These are phyloP conservation scores for Nysson spinosus DNA, from an alignment of 2,888 invertebrate species.

Conservation along the genomic window DNA sequence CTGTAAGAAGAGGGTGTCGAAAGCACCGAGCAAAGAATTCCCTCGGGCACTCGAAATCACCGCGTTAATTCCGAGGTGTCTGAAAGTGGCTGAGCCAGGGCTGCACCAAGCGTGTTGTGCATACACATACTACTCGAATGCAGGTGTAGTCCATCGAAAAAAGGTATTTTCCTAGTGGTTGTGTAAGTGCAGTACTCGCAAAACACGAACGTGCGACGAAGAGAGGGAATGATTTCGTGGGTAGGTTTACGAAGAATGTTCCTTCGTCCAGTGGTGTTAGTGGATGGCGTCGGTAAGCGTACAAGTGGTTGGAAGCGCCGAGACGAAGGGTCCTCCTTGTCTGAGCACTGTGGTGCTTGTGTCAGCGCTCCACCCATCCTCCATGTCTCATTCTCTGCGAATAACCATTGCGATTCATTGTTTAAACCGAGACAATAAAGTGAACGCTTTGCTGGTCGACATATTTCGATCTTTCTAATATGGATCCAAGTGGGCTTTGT, in stretches of 20 bases:
- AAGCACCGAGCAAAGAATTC: constrained; percentile 43
- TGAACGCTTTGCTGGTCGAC: constrained; percentile 11
- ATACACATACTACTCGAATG: no score
- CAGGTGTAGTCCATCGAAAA: no score
- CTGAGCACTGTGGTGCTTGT: constrained; percentile 53
- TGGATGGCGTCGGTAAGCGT: constrained; percentile 45
- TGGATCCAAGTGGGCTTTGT: not conserved
- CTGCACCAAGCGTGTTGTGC: constrained; percentile 31
- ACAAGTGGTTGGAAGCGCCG: constrained; percentile 52
- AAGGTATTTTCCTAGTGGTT: no score
- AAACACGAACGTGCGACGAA: no score
- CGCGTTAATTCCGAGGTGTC: constrained; percentile 61
- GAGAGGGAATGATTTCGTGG: constrained; percentile 6
- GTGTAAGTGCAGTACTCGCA: no score
- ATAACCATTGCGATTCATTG: constrained; percentile 50
- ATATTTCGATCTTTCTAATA: constrained; percentile 18
- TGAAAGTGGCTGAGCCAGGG: constrained; percentile 57
- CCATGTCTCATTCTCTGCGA: constrained; percentile 31
- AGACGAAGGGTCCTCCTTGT: constrained; percentile 51
- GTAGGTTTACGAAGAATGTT: constrained; percentile 5
- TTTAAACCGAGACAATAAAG: constrained; percentile 43
- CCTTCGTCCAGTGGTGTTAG: constrained; percentile 41
- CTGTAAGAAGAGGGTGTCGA: constrained; percentile 20
- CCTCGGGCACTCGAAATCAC: constrained; percentile 49
- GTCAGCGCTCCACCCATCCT: constrained; percentile 48